Percentiles rank a stretch among this genome's conserved stretches.
Conservation (phyloP, 2,797 vertebrate species). For the Myoxocephalus aenaeus region DNA sequence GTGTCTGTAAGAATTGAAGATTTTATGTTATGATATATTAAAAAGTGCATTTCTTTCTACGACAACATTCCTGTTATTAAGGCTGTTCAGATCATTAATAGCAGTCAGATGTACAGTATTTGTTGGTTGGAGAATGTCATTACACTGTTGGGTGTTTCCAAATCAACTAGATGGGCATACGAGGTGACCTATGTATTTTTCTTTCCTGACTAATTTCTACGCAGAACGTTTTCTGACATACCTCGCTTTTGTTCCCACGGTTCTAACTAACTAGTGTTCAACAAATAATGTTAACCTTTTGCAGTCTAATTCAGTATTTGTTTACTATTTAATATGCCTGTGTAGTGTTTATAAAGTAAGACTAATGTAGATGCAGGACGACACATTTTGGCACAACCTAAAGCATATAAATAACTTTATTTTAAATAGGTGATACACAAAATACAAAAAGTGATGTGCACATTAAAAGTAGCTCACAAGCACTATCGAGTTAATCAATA, state of each 20-base stretch:
- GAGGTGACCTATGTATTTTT: neutral
- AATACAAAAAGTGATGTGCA: neutral
- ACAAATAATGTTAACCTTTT: neutral
- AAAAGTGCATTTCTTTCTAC: slow-evolving; percentile 4
- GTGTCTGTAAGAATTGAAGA: neutral
- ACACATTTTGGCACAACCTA: neutral
- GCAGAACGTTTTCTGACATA: neutral
- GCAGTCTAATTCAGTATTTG: neutral
- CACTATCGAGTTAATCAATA: neutral
- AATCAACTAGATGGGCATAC: neutral
- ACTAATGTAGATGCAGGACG: neutral
- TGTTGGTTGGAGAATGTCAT: neutral
- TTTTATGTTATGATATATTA: neutral
- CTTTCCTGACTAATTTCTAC: neutral
- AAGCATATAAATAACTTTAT: neutral
- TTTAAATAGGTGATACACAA: neutral
- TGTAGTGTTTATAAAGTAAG: neutral
- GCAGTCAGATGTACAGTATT: neutral
- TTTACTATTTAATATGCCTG: neutral
- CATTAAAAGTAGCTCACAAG: neutral
- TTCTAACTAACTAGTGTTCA: neutral
- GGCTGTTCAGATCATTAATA: slow-evolving; percentile 2
- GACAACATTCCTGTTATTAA: neutral
- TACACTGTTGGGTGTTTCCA: neutral
- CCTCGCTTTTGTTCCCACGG: slow-evolving; percentile 2